These are phyloP conservation scores for Phaethon lepturus DNA, from an alignment of 2,113 vertebrate genomes.

Conservation along the genomic window DNA sequence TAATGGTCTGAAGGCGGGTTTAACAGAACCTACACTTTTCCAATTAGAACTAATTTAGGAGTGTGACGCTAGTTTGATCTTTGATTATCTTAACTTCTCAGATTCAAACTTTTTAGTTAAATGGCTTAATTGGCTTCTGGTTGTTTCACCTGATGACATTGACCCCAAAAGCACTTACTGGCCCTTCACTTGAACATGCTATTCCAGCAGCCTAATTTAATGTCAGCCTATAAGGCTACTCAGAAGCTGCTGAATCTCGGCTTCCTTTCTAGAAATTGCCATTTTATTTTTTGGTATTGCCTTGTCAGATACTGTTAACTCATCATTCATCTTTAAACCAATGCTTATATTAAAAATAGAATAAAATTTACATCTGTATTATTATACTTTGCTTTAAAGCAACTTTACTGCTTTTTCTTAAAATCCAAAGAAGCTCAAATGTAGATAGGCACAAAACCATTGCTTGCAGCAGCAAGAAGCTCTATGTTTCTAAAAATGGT, in stretches of 20 bases:
- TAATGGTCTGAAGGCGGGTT: not conserved
- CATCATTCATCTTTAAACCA: not conserved
- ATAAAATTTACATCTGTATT: not conserved
- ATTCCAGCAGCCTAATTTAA: not conserved
- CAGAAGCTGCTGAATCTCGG: not conserved
- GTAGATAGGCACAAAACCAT: not conserved
- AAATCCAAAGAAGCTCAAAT: not conserved
- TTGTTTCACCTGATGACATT: not conserved
- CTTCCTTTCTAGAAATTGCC: not conserved
- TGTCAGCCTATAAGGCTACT: not conserved
- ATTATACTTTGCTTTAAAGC: not conserved
- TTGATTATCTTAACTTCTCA: not conserved
- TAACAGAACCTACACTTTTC: not conserved
- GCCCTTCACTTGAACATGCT: not conserved
- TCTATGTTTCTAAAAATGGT: not conserved
- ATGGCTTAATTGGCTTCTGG: not conserved
- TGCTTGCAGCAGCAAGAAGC: not conserved
- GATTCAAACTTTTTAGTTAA: conserved; percentile 4
- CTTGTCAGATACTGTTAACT: not conserved
- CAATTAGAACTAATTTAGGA: not conserved
- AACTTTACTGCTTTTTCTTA: not conserved
- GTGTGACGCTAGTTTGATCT: not conserved
- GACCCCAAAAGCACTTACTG: not conserved
- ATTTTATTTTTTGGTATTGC: not conserved
- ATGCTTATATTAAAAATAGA: not conserved